phyloP scores from a whole-genome alignment of 1,140 invertebrate genomes.

The Dermatophagoides farinae region DNA sequence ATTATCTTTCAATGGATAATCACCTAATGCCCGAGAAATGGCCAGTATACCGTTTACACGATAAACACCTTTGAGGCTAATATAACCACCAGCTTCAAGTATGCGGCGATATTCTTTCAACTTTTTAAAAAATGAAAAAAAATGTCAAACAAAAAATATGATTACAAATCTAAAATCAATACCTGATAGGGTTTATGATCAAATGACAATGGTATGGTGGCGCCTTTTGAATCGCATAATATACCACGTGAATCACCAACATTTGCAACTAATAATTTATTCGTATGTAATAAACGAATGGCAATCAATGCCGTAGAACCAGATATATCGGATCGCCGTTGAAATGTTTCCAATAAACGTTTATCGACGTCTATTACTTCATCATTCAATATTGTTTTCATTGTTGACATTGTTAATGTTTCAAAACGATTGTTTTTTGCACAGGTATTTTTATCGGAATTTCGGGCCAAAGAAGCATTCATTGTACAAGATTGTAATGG shows the following conservation, averaged over 20 bases:
- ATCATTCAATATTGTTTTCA: slow-evolving; percentile 11
- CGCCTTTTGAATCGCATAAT: slow-evolving; percentile 70
- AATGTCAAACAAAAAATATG: not conserved
- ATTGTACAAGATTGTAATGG: not conserved
- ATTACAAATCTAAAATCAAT: slow-evolving; percentile 15
- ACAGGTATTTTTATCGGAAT: not conserved
- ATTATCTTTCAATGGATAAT: slow-evolving; percentile 82
- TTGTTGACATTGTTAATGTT: not conserved
- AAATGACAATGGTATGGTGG: slow-evolving; percentile 73
- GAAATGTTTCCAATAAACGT: slow-evolving; percentile 13
- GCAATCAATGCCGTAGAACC: slow-evolving; percentile 82
- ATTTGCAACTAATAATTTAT: slow-evolving; percentile 67
- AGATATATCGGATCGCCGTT: slow-evolving; percentile 21
- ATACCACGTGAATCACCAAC: slow-evolving; percentile 87
- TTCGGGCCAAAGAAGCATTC: not conserved
- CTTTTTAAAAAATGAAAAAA: slow-evolving; percentile 25
- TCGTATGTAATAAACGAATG: slow-evolving; percentile 45
- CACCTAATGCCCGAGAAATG: slow-evolving; percentile 76
- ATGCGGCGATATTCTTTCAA: slow-evolving; percentile 65
- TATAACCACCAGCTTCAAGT: slow-evolving; percentile 72
- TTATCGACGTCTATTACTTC: slow-evolving; percentile 11
- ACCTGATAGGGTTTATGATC: slow-evolving; percentile 91
- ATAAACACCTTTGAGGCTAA: slow-evolving; percentile 89
- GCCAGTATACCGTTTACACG: slow-evolving; percentile 84
- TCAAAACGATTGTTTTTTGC: not conserved